Conservation (phyloP, 2,113 vertebrate genomes). For the Ammodytes dubius region DNA sequence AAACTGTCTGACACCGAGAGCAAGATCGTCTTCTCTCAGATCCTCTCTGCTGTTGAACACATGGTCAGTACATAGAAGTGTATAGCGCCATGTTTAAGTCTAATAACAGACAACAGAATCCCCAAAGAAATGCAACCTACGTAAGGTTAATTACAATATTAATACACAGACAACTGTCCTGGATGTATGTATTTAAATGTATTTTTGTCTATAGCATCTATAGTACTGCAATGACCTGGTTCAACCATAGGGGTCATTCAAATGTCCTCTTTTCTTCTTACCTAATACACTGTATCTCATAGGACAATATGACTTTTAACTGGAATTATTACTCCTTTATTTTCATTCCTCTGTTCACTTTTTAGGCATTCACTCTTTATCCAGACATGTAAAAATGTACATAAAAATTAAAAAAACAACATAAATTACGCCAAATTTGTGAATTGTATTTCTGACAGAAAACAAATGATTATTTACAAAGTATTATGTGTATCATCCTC, state of each 20-base stretch:
- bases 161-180: not conserved
- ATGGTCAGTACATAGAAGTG: conserved; percentile 87
- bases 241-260: no score
- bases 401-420: no score
- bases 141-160: not conserved
- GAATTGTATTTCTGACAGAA: not conserved
- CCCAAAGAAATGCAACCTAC: not conserved
- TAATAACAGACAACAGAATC: not conserved
- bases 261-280: not conserved
- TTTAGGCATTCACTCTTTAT: not conserved
- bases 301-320: not conserved
- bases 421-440: not conserved
- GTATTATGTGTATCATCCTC: not conserved
- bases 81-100: not conserved
- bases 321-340: not conserved
- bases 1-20: conserved; percentile 91
- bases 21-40: conserved; percentile 96
- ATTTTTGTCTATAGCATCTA: no score
- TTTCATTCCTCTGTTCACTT: not conserved
- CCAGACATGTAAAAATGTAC: not conserved
- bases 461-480: not conserved
- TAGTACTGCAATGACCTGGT: no score
- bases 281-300: not conserved
- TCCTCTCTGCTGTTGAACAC: conserved; percentile 96
- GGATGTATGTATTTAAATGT: no score